Base-by-base conservation (phyloP, 2,888 invertebrate genomes). In the Leuctra nigra region DNA sequence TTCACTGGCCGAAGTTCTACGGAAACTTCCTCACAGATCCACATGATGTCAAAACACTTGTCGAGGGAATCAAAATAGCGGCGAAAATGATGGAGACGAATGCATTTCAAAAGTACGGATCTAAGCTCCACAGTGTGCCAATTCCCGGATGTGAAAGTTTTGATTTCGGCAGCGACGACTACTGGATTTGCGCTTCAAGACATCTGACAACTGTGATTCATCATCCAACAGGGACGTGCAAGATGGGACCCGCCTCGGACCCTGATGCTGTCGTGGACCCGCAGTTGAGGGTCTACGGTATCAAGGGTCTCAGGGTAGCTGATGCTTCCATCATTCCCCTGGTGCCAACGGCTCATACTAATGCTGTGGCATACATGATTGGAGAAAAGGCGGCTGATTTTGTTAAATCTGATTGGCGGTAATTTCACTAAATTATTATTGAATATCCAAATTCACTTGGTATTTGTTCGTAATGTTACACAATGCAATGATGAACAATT, bases 261-360 rank as follows among this genome's bases (percentile, higher is more conserved):
- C 74, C 77, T 0, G 80, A 79, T 14, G 90, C 91, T 0, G 92
- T 92, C 0, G 92, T 92, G 0, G 91, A 91, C 73, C 84, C 88
- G 0, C 77, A 84, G 59, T 70, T 92, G 41, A 76, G 80, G 47
- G 89, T 61, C 0, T 82, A 90, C 64, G 92, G 92, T 1, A 74
- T 93, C 0, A 73, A 81, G 54, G 86, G 88, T 11, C 74, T 93
- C 23, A 76, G 92, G 61, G 89, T 92, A 16, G 85, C 91, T 63
- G 92, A 92, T 67, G 91, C 90, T 23, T 88, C 89, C 65, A 83
- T 92, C 63, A 92, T 92, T 90, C 92, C 92, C 0, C 86, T 86
- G 1, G 88, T 92, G 64, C 85, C 84, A 24, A 89, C 90, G 66
- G 92, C 92, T 6, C 92, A 93, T 67, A 92, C 92, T 1, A 91